phyloP scores from a whole-genome alignment of 2,113 vertebrate species.

The Anser cygnoides region DNA sequence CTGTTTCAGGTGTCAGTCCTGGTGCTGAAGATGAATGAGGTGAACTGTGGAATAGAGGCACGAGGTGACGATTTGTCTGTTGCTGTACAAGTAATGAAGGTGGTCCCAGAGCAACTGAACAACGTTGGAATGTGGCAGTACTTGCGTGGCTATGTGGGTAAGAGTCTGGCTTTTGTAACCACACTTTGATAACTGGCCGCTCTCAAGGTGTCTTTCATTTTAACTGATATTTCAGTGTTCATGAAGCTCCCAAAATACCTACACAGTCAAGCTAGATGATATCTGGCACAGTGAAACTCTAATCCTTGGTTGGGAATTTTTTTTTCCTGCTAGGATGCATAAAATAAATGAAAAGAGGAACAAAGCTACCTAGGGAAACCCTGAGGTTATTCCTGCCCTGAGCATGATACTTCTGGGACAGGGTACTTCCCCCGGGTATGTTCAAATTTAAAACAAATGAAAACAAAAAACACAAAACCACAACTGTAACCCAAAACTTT shows the following conservation, averaged over 20 bases:
- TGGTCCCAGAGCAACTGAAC: conserved; percentile 83
- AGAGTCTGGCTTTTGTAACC: background rate
- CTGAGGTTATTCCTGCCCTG: background rate
- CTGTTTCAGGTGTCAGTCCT: conserved; percentile 87
- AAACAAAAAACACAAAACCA: background rate
- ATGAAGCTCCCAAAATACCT: background rate
- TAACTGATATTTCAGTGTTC: background rate
- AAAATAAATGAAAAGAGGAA: background rate
- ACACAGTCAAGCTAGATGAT: background rate
- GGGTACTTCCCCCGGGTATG: background rate
- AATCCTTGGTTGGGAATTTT: background rate
- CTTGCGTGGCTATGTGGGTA: conserved; percentile 79
- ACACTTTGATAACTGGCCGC: background rate
- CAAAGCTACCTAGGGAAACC: background rate
- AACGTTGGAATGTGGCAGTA: conserved; percentile 85
- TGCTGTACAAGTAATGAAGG: conserved; percentile 80
- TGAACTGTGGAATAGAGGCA: conserved; percentile 82
- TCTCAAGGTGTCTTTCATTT: background rate
- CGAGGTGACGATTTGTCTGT: conserved; percentile 85
- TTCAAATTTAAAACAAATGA: background rate
- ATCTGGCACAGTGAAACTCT: background rate
- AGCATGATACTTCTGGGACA: background rate
- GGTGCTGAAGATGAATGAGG: conserved; percentile 81
- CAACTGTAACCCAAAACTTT: background rate
- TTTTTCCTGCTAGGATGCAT: background rate